Base-by-base conservation (phyloP, 2,797 vertebrate genomes). In the Telmatherina bonti region DNA sequence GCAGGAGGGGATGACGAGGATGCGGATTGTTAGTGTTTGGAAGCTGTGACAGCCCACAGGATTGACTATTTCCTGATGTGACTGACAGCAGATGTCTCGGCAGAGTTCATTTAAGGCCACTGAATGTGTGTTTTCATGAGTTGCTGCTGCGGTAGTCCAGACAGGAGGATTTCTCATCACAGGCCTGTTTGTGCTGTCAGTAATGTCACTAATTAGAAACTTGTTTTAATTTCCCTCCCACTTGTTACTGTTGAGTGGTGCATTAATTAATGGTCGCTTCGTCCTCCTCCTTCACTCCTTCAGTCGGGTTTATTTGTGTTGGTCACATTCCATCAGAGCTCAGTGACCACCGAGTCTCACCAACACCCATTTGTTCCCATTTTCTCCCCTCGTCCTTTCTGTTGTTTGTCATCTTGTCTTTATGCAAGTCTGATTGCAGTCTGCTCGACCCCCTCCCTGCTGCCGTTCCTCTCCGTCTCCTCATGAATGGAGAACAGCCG, bases 271-370 rank as follows among this genome's bases (percentile, higher is more conserved):
- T 87, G 82, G 54, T 67, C 47, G 27, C 38, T 57, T 71, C 65
- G 20, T 45, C 64, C 47, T 47, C 36, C 5, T 15, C 43, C 43
- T 49, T 31, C 27, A 20, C 7, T 75, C 58, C 49, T 7, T 26
- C 8, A 61, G 52, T 52, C 38, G 66, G 38, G 62, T 68, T 81
- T 78, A 88, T 89, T 81, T 81, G 89, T 83, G 79, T 85, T 86
- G 84, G 89, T 92, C 89, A 82, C 90, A 92, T 93, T 93, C 90
- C 92, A 91, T 92, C 88, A 83, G 74, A 69, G 72, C 82, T 70
- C 72, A 27, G 60, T 29, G 76, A 84, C 76, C 84, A 75, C 62
- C 84, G 76, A 89, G 77, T 84, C 90, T 72, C 86, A 85, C 9
- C 9, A 71, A 67, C 60, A 80, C 86, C 88, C 83, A 78, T 87